Evolutionary conservation across 2,888 invertebrate species (phyloP).

Genomic region (Stictocephala bisonia): DNA sequence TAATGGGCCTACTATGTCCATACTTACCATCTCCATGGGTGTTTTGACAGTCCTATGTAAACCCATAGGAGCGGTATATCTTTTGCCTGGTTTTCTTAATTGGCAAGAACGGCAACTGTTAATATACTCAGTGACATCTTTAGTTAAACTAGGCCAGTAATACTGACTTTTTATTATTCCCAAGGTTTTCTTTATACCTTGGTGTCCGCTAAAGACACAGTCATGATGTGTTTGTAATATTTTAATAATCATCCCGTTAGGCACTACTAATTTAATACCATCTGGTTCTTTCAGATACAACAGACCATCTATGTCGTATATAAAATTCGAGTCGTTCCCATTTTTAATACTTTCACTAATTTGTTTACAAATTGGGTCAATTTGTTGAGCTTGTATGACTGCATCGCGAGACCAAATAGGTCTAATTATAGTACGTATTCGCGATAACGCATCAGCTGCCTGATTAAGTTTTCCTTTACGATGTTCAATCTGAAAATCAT

Average conservation of each 20-base stretch:
- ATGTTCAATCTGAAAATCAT: constrained; percentile 21
- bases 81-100: constrained; percentile 57
- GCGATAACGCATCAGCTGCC: background rate
- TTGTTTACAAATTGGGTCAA: background rate
- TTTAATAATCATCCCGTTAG: constrained; percentile 1
- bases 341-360: background rate
- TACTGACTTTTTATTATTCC: constrained; percentile 55
- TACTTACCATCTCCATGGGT: constrained; percentile 58
- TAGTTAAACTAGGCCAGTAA: constrained; percentile 61
- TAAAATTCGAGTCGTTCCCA: background rate
- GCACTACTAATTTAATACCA: background rate
- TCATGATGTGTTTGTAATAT: constrained; percentile 54
- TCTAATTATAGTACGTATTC: background rate
- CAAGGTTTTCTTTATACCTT: constrained; percentile 57
- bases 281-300: background rate
- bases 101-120: constrained; percentile 62
- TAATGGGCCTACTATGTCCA: constrained; percentile 62
- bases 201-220: constrained; percentile 57
- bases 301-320: background rate
- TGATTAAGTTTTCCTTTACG: constrained; percentile 3
- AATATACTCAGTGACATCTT: constrained; percentile 60
- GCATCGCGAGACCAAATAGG: constrained; percentile 8
- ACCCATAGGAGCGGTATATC: constrained; percentile 60
- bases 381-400: background rate
- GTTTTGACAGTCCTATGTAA: constrained; percentile 58